Evolutionary conservation across 1,140 invertebrate species (phyloP).

Genomic region (Doryteuthis pealeii): DNA sequence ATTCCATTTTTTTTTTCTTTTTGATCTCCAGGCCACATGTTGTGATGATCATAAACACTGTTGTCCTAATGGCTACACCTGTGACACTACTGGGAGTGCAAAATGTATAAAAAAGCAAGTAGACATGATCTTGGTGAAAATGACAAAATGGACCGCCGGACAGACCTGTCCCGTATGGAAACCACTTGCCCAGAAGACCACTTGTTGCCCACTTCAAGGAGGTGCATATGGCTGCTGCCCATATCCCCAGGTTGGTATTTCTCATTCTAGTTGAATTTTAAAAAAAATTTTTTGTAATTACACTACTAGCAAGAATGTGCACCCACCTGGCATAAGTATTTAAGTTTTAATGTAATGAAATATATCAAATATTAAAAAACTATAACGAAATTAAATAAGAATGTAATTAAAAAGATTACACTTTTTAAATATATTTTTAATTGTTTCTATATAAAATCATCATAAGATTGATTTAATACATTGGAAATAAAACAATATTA

Average conservation of each 20-base stretch:
- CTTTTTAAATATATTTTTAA: too few species aligned
- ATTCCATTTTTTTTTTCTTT: not conserved
- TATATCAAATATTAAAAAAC: too few species aligned
- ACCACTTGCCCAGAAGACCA: conserved; percentile 55
- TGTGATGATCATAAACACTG: conserved; percentile 50
- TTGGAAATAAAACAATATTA: too few species aligned
- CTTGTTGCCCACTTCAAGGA: conserved; percentile 55
- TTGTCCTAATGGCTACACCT: conserved; percentile 46
- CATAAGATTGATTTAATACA: too few species aligned
- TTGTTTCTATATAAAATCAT: too few species aligned
- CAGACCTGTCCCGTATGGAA: conserved; percentile 35
- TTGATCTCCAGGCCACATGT: conserved; percentile 41
- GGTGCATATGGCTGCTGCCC: conserved; percentile 52
- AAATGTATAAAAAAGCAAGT: conserved; percentile 19
- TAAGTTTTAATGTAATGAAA: too few species aligned
- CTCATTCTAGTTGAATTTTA: too few species aligned
- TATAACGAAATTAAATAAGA: too few species aligned
- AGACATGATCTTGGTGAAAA: not conserved
- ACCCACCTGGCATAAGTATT: too few species aligned
- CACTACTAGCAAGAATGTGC: too few species aligned
- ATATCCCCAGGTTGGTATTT: conserved; percentile 30
- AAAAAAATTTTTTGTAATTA: too few species aligned
- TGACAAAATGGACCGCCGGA: conserved; percentile 8
- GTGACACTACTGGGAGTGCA: conserved; percentile 35
- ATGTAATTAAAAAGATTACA: too few species aligned